phyloP scores from a whole-genome alignment of 1,140 invertebrate genomes.

The Muscidifurax raptorellus region DNA sequence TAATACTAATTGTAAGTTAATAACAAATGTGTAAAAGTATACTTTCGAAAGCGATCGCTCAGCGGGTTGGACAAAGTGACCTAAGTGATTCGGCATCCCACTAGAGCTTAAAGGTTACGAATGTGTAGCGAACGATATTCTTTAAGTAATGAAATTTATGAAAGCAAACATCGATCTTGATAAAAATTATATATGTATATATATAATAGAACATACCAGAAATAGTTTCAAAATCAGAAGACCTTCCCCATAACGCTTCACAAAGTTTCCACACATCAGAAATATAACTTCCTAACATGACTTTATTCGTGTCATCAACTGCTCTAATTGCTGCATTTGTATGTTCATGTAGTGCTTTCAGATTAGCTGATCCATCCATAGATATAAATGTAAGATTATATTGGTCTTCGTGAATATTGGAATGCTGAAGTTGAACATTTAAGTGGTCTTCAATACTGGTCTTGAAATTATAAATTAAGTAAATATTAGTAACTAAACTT shows the following conservation, averaged over 20 bases:
- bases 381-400: constrained; percentile 6
- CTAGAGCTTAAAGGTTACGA: no score
- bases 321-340: constrained; percentile 72
- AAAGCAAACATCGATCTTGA: no score
- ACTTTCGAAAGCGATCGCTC: no score
- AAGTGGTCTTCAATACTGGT: constrained; percentile 76
- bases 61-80: no score
- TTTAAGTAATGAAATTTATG: no score
- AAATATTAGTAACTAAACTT: background rate
- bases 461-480: constrained; percentile 49
- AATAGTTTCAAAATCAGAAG: constrained; percentile 66
- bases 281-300: constrained; percentile 67
- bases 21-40: no score
- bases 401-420: constrained; percentile 69
- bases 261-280: constrained; percentile 87
- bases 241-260: constrained; percentile 88
- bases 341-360: constrained; percentile 73
- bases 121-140: no score
- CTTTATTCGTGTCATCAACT: constrained; percentile 59
- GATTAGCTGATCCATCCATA: constrained; percentile 58
- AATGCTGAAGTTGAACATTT: constrained; percentile 73
- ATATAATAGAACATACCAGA: constrained; percentile 14
- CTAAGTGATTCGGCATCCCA: no score
- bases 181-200: background rate
- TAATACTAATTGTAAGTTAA: no score